phyloP scores from a whole-genome alignment of 2,797 vertebrate genomes.

The Poeciliopsis infans region DNA sequence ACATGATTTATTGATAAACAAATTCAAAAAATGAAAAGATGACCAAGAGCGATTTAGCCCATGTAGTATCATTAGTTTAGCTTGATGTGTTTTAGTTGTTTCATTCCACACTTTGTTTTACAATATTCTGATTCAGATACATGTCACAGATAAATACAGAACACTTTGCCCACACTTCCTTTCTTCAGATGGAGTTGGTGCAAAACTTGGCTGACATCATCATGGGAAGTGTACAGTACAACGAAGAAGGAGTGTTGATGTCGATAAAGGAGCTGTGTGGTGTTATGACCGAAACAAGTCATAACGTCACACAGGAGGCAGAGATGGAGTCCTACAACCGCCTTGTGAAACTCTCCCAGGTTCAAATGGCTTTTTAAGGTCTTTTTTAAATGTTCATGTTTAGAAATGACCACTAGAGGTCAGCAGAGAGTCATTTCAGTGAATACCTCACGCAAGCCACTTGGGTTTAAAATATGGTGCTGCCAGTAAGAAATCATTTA shows the following conservation, averaged over 20 bases:
- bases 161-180: not conserved
- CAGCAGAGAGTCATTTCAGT: constrained; percentile 20
- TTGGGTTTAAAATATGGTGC: not conserved
- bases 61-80: not conserved
- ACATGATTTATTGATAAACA: not conserved
- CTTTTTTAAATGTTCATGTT: not conserved
- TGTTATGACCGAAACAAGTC: constrained; percentile 73
- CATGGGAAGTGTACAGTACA: constrained; percentile 85
- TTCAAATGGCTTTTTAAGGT: constrained; percentile 11
- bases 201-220: constrained; percentile 81
- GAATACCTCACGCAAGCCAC: not conserved
- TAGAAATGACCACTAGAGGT: constrained; percentile 59
- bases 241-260: constrained; percentile 68
- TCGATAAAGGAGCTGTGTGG: constrained; percentile 79
- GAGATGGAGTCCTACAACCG: constrained; percentile 51
- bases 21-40: not conserved
- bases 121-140: not conserved
- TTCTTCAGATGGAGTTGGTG: constrained; percentile 70
- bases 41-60: not conserved
- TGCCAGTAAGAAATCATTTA: not conserved
- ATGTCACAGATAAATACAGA: not conserved
- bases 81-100: not conserved
- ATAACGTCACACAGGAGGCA: not conserved
- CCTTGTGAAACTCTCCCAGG: constrained; percentile 67
- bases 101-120: not conserved